Evolutionary conservation across 2,888 invertebrate species (phyloP).

Genomic region (Lasiommata megera): DNA sequence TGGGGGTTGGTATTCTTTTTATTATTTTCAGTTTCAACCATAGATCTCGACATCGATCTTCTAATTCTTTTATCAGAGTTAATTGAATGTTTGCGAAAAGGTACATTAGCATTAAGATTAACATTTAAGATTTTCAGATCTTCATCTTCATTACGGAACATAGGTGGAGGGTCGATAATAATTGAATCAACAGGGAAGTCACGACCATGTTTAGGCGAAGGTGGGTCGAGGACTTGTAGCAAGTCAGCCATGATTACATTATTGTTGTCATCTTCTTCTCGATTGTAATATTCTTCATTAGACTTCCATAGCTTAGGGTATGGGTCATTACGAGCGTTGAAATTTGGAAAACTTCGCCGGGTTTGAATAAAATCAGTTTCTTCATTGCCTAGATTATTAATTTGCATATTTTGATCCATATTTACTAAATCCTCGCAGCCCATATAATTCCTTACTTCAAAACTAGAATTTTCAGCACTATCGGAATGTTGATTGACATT

Average conservation of each 20-base stretch:
- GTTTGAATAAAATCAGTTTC: slow-evolving; percentile 66
- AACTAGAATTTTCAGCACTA: slow-evolving; percentile 81
- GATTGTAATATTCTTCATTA: slow-evolving; percentile 60
- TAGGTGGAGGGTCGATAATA: slow-evolving; percentile 81
- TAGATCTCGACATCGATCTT: slow-evolving; percentile 68
- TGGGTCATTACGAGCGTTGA: slow-evolving; percentile 70
- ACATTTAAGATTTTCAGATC: slow-evolving; percentile 68
- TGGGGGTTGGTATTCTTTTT: slow-evolving; percentile 51
- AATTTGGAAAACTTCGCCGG: slow-evolving; percentile 85
- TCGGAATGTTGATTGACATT: slow-evolving; percentile 80
- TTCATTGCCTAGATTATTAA: slow-evolving; percentile 62
- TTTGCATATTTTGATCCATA: slow-evolving; percentile 82
- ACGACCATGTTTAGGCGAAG: slow-evolving; percentile 57
- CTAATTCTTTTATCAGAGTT: slow-evolving; percentile 82
- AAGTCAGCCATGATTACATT: slow-evolving; percentile 47
- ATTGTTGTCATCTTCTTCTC: slow-evolving; percentile 43
- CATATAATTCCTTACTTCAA: slow-evolving; percentile 79
- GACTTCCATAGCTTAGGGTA: slow-evolving; percentile 70
- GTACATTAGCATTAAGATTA: slow-evolving; percentile 63
- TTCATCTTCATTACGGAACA: slow-evolving; percentile 79
- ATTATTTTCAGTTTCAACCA: slow-evolving; percentile 68
- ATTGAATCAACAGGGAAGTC: slow-evolving; percentile 56
- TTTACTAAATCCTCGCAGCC: slow-evolving; percentile 86
- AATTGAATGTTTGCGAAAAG: slow-evolving; percentile 79
- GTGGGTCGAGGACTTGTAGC: slow-evolving; percentile 62